Conservation (phyloP, 2,888 invertebrate genomes). For the Zelleria hepariella region DNA sequence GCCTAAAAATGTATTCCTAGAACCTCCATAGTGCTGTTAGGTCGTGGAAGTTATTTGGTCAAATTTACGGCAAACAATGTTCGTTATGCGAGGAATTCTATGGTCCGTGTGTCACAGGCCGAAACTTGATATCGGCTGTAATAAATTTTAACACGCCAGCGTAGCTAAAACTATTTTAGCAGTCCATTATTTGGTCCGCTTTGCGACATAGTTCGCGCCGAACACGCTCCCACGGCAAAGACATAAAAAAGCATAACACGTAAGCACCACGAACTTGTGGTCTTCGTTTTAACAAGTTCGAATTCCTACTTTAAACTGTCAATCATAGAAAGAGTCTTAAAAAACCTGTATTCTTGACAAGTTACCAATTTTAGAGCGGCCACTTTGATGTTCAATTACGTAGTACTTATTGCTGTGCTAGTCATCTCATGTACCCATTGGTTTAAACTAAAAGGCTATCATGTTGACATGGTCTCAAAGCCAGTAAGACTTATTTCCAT, state of each 20-base stretch:
- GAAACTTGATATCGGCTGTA: constrained; percentile 19
- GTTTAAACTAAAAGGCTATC: constrained; percentile 61
- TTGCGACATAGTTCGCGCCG: constrained; percentile 3
- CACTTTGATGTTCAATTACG: constrained; percentile 38
- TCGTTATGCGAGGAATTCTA: constrained; percentile 24
- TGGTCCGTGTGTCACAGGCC: constrained; percentile 20
- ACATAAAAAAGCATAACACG: not conserved
- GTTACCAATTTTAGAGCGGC: constrained; percentile 5
- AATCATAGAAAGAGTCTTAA: not conserved
- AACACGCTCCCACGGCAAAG: not conserved
- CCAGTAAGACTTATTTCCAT: not conserved
- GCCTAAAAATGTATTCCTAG: constrained; percentile 34
- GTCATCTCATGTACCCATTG: constrained; percentile 30
- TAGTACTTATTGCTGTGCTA: constrained; percentile 48
- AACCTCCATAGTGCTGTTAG: not conserved
- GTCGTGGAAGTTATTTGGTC: constrained; percentile 3
- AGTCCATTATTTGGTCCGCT: constrained; percentile 22
- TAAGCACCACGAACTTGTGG: not conserved
- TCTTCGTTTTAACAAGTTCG: not conserved
- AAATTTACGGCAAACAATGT: constrained; percentile 26
- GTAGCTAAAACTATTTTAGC: constrained; percentile 18
- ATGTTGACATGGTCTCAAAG: constrained; percentile 45
- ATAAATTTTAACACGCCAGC: constrained; percentile 22
- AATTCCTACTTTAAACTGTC: not conserved
- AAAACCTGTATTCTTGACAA: not conserved